Evolutionary conservation across 2,888 invertebrate species (phyloP).

Genomic region (Parapristionchus giblindavisi): DNA sequence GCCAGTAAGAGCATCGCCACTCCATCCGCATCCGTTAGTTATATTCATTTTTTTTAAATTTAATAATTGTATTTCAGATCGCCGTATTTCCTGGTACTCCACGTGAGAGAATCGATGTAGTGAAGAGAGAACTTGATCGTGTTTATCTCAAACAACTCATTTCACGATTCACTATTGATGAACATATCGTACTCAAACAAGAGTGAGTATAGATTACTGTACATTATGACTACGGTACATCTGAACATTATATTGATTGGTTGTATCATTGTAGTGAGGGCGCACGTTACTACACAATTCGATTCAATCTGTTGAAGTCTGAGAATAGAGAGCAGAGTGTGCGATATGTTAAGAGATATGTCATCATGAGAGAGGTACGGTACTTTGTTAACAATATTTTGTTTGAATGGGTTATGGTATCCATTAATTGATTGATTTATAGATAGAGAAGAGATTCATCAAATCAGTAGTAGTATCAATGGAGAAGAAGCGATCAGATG

Average conservation of each 20-base stretch:
- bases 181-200: slow-evolving; percentile 12
- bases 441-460: slow-evolving; percentile 73
- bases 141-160: slow-evolving; percentile 80
- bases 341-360: slow-evolving; percentile 75
- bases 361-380: slow-evolving; percentile 53
- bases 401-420: neutral
- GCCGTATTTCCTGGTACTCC: slow-evolving; percentile 50
- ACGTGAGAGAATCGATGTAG: slow-evolving; percentile 57
- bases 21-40: slow-evolving; percentile 85
- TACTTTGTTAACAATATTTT: neutral
- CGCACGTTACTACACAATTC: slow-evolving; percentile 57
- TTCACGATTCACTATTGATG: slow-evolving; percentile 32
- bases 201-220: neutral
- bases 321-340: slow-evolving; percentile 81
- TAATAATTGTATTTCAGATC: slow-evolving; percentile 41
- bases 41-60: slow-evolving; percentile 69
- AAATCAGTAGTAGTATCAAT: slow-evolving; percentile 47
- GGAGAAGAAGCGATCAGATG: slow-evolving; percentile 48
- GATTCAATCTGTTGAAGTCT: slow-evolving; percentile 75
- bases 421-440: neutral
- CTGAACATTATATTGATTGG: slow-evolving; percentile 16
- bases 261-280: slow-evolving; percentile 44
- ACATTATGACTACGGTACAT: neutral
- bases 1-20: slow-evolving; percentile 92
- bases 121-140: slow-evolving; percentile 78